A percentile compares a stretch with the other conserved stretches of the same genome.
These are phyloP conservation scores for Lasioglossum leucozonium DNA, from an alignment of 2,888 invertebrate genomes.

Conservation along the genomic window DNA sequence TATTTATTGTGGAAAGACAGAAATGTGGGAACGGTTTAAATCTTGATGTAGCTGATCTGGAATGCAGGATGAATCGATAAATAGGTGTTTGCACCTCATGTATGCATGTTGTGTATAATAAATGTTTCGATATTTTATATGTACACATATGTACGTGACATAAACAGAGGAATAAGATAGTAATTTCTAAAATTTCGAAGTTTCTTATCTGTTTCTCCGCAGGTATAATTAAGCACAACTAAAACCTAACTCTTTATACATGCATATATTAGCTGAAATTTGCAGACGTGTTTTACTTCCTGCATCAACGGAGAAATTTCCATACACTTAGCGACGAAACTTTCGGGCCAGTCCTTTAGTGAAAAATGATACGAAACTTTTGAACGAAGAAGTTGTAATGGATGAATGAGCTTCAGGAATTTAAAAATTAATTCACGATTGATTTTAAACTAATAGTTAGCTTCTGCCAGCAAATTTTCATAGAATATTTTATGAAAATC, in stretches of 20 bases:
- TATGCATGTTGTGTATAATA: background rate
- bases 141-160: background rate
- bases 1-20: too few species aligned
- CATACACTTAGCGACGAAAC: background rate
- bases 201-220: background rate
- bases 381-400: background rate
- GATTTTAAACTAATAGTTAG: background rate
- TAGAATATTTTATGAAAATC: background rate
- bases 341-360: background rate
- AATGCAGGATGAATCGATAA: background rate
- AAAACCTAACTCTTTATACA: background rate
- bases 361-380: background rate
- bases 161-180: background rate
- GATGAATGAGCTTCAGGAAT: background rate
- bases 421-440: background rate
- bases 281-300: background rate
- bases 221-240: conserved; percentile 2
- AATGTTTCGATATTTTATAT: background rate
- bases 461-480: background rate
- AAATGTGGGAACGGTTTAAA: background rate
- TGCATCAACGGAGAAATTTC: background rate
- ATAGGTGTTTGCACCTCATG: background rate
- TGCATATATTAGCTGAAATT: background rate
- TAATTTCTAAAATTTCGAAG: background rate
- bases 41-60: background rate